Base-by-base conservation (phyloP, 2,797 vertebrate genomes). In the Acanthis flammea region DNA sequence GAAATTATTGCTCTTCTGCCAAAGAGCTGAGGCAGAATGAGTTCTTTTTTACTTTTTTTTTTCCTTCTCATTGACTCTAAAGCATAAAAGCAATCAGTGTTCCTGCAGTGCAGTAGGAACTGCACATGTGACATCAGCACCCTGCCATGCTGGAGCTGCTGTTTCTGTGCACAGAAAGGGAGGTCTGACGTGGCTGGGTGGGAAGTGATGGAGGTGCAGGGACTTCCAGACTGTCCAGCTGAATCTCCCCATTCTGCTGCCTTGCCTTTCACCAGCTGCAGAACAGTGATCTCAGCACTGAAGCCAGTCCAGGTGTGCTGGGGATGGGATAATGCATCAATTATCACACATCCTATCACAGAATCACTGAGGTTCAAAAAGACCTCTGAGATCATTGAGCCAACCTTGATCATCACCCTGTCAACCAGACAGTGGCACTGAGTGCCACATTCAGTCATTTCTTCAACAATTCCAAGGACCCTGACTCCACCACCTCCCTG, bases 1-100 rank as follows among this genome's bases (percentile, higher is more conserved):
- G 88, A 85, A 79, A 78, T 78, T 61, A 76, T 8, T 89, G 73
- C 83, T 93, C 27, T 76, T 66, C 67, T 95, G 86, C 94, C 84
- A 84, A 70, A 81, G 45, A 65, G 23, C 71, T 73, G 77, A 63
- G 41, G 57, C 45, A 63, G 44, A 71, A 37, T 3, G 14, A 12
- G 31, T 66, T 80, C 50, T 48, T 71, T 47, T 70, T 33, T 39
- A 6, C 9, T 35, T 58, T 58, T 58, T 12, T 47, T 25, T 10
- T 30, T 67, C 28, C 8, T 71, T 61, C 58, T 87, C 28, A 35
- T 65, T 67, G 68, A 54, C 45, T 65, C 25, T 63, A 50, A 61
- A 77, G 57, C 27, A 53, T 70, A 51, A 92, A 95, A 86, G 79
- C 60, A 17, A 22, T 53, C 54, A 86, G 74, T 73, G 60, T 88